Evolutionary conservation across 2,797 vertebrate species (phyloP).

Genomic region (Synaphobranchus kaupii): DNA sequence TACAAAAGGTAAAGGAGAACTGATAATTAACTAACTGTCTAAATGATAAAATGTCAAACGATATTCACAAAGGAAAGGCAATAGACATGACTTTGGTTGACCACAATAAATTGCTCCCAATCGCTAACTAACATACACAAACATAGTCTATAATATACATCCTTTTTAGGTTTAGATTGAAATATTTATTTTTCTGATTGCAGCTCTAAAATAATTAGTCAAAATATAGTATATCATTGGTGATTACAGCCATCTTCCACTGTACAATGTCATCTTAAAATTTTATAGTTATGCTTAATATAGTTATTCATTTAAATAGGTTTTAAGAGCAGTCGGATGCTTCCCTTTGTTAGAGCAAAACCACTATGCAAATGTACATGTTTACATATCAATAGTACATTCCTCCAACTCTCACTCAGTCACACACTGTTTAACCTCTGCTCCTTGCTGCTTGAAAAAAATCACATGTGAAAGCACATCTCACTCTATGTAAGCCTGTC

Average conservation of each 20-base stretch:
- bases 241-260: constrained; percentile 18
- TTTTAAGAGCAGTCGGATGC: constrained; percentile 8
- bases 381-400: constrained; percentile 9
- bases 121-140: constrained; percentile 6
- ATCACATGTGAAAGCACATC: neutral
- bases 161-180: constrained; percentile 17
- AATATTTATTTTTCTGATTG: constrained; percentile 17
- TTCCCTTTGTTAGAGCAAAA: constrained; percentile 26
- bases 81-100: constrained; percentile 26
- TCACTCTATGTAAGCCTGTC: neutral
- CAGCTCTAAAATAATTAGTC: constrained; percentile 24
- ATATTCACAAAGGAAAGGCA: constrained; percentile 14
- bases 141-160: constrained; percentile 27
- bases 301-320: constrained; percentile 16
- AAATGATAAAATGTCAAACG: constrained; percentile 10
- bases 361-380: constrained; percentile 26
- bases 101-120: constrained; percentile 22
- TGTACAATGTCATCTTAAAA: constrained; percentile 17
- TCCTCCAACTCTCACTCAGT: neutral
- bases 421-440: constrained; percentile 1
- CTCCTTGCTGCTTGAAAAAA: neutral
- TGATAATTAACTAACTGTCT: neutral
- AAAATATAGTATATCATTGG: constrained; percentile 23
- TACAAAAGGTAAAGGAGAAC: neutral
- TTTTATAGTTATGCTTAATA: neutral